Base-by-base conservation (phyloP, 1,140 invertebrate genomes). In the Rhynchophorus ferrugineus region DNA sequence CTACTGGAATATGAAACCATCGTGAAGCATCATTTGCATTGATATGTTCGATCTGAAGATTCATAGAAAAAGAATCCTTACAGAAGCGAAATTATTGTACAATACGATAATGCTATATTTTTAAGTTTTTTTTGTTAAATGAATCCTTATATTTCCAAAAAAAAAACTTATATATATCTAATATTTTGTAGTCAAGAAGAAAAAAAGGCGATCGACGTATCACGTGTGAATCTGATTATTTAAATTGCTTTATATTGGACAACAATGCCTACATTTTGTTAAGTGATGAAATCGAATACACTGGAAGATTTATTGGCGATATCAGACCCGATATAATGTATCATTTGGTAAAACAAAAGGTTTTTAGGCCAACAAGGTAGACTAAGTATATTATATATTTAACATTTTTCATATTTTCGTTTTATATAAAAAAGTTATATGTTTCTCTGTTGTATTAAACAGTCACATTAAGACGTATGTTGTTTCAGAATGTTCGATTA, bases 211-310 rank as follows among this genome's bases (percentile, higher is more conserved):
- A 20, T 5, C 58, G 78, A 50, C 59, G 70, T n/a, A 71, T 69
- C 57, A 83, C 84, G 0, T 91, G 89, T 63, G 75, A 76, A 8
- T 77, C 80, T n/a, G 77, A 80, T 17, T 75, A 79, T 16, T 74
- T 88, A 60, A 82, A 88, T 42, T 95, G 91, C 65, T 94, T 83
- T 66, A 74, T 95, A 20, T 71, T 95, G 13, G 91, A 95, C 67
- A 91, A 91, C 67, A 91, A 93, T 66, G 91, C 87, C 3, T 95
- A 85, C 71, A 78, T 95, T 17, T 69, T 89, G 1, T 79, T 91
- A 13, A 86, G 87, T 3, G 80, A 88, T 61, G 74, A 81, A n/a
- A 71, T 69, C 5, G 78, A 89, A 49, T 57, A 62, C 42, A 85
- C 85, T 7, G 88, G 88, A 14, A 75, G 76, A 52, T 95, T 94